These are phyloP conservation scores for Diarsia brunnea DNA, from an alignment of 2,888 invertebrate genomes.

Conservation along the genomic window DNA sequence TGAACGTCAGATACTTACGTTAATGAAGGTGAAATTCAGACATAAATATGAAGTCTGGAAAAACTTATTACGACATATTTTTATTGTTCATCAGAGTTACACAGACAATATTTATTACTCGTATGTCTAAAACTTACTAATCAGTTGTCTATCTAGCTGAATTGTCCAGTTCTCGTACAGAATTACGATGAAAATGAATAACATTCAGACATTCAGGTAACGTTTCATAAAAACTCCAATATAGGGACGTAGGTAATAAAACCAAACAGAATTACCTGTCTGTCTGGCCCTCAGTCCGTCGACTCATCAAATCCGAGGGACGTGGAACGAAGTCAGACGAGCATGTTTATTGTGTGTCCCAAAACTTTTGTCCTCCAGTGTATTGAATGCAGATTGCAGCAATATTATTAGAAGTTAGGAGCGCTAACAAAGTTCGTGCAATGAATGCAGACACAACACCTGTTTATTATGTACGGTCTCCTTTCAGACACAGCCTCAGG, in stretches of 20 bases:
- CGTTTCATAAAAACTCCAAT: slow-evolving; percentile 59
- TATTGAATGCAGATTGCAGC: slow-evolving; percentile 58
- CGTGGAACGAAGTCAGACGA: slow-evolving; percentile 34
- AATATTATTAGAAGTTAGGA: slow-evolving; percentile 51
- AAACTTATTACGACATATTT: background rate
- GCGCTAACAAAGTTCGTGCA: slow-evolving; percentile 51
- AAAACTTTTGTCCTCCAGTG: slow-evolving; percentile 56
- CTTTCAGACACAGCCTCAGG: slow-evolving; percentile 54
- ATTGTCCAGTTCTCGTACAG: slow-evolving; percentile 32
- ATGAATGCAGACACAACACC: slow-evolving; percentile 52
- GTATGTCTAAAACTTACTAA: background rate
- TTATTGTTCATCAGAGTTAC: background rate
- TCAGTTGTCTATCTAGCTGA: slow-evolving; percentile 28
- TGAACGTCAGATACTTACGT: background rate
- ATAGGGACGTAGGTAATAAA: slow-evolving; percentile 55
- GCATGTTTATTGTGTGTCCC: slow-evolving; percentile 41
- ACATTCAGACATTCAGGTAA: slow-evolving; percentile 47
- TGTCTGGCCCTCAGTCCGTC: slow-evolving; percentile 54
- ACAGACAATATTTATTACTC: slow-evolving; percentile 25
- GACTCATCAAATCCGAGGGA: slow-evolving; percentile 56
- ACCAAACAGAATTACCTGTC: slow-evolving; percentile 59
- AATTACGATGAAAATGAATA: slow-evolving; percentile 49
- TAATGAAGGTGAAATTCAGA: background rate
- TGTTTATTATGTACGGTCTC: slow-evolving; percentile 52
- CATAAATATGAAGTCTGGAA: background rate